Evolutionary conservation across 2,888 invertebrate genomes (phyloP), one percentile per base, ranked within the genome.

Genomic region (Cremastinae sp.): DNA sequence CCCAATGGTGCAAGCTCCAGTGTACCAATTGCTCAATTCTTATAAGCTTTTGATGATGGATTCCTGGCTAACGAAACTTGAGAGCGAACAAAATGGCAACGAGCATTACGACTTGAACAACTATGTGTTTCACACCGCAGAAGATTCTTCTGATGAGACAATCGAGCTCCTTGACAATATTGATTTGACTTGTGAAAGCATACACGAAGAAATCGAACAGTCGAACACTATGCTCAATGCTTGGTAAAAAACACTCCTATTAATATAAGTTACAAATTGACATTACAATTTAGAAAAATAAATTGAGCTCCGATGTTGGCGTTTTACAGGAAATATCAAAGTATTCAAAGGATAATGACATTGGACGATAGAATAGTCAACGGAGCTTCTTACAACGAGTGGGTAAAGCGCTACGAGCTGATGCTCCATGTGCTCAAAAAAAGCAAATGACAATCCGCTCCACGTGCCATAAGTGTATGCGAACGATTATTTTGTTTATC

Each of bases 11-110:
- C 82, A 83, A 58, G 79, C 80, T 0, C 88, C 89, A 0, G 54
- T 88, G 18, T 87, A 84, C 69, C 82, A 83, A 74, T 81, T 89
- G 43, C 74, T 88, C 59, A 83, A 86, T 38, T 87, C 86, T 51
- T 88, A 85, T 34, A 85, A 84, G 65, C 75, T 77, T 9, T 77
- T 82, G 34, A 47, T 79, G 2, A 62, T 59, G 53, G 80, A 78
- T 61, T 72, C 58, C 14, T 77, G 68, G 77, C 56, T 79, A 22
- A 75, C 54, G 28, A 71, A 59, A 34, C 69, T 64, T 22, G 66
- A 68, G 61, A 61, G 58, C 45, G 59, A 81, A 74, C 65, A 66
- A 56, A 12, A 20, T 53, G 45, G 76, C 68, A 59, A 79, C 72
- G 61, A 83, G 66, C 45, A 34, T 66, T 43, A 70, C 76, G 36